These are phyloP conservation scores for Noctua janthe DNA, from an alignment of 2,888 invertebrate species.

Conservation along the genomic window DNA sequence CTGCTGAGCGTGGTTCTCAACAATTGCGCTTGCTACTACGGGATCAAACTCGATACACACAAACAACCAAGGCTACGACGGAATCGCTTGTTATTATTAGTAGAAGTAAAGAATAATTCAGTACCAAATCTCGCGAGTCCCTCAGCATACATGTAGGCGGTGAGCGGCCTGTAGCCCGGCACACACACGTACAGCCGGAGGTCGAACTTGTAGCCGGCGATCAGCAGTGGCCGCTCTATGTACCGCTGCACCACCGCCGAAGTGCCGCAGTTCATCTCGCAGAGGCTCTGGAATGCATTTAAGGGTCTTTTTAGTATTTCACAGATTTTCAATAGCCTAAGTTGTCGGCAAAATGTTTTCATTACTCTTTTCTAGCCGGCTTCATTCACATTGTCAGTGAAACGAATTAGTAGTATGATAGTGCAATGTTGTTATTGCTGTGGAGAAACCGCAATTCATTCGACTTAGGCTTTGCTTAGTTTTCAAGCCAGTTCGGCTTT, in stretches of 20 bases:
- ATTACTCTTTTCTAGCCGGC: neutral
- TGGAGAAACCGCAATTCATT: neutral
- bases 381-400: neutral
- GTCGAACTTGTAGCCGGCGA: constrained; percentile 98
- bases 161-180: constrained; percentile 95
- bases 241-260: constrained; percentile 95
- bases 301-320: neutral
- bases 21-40: neutral
- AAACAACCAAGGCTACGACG: neutral
- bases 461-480: neutral
- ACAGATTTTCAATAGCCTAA: neutral
- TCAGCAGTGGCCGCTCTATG: constrained; percentile 93
- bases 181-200: constrained; percentile 97
- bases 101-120: neutral
- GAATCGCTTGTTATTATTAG: neutral
- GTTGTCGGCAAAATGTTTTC: neutral
- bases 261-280: constrained; percentile 94
- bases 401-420: neutral
- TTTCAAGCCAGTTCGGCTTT: neutral
- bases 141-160: constrained; percentile 96
- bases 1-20: neutral
- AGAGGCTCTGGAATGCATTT: constrained; percentile 91
- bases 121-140: constrained; percentile 93
- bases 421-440: neutral
- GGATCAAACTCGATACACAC: neutral